phyloP scores from a whole-genome alignment of 2,797 vertebrate species.

The Picus viridis region DNA sequence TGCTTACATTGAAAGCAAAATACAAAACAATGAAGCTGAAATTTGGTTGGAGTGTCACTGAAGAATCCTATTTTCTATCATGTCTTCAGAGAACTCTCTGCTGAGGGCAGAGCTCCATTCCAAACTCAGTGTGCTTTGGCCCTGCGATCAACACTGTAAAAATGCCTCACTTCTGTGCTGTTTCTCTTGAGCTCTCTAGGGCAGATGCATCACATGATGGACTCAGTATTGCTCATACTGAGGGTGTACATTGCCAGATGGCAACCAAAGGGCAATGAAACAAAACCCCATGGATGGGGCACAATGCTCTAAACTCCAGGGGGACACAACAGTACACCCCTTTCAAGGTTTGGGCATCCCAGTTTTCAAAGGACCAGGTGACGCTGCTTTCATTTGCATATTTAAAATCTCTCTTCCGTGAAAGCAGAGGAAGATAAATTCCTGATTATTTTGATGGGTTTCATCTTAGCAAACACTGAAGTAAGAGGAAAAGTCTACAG shows the following conservation, averaged over 20 bases:
- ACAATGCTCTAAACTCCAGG: not conserved
- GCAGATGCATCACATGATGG: not conserved
- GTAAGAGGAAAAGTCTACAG: not conserved
- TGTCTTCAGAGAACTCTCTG: not conserved
- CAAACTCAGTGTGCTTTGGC: not conserved
- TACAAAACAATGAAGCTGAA: not conserved
- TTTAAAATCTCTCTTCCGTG: not conserved
- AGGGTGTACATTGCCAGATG: not conserved
- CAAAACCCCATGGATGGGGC: not conserved
- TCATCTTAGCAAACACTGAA: not conserved
- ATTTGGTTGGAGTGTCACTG: not conserved
- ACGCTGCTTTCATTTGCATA: not conserved
- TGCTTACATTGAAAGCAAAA: not conserved
- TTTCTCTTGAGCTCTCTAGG: not conserved
- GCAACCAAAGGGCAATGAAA: not conserved
- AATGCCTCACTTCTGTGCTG: not conserved
- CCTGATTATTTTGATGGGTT: not conserved
- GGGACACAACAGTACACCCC: not conserved
- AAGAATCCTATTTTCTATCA: not conserved
- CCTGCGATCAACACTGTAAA: not conserved
- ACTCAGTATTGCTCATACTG: not conserved
- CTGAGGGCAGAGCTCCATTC: not conserved
- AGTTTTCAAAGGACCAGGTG: fast-evolving
- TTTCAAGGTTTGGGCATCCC: not conserved
- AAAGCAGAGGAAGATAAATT: not conserved